A percentile compares a stretch with the other conserved stretches of the same genome.
Conservation (phyloP, 2,888 invertebrate species). For the Thera britannica region DNA sequence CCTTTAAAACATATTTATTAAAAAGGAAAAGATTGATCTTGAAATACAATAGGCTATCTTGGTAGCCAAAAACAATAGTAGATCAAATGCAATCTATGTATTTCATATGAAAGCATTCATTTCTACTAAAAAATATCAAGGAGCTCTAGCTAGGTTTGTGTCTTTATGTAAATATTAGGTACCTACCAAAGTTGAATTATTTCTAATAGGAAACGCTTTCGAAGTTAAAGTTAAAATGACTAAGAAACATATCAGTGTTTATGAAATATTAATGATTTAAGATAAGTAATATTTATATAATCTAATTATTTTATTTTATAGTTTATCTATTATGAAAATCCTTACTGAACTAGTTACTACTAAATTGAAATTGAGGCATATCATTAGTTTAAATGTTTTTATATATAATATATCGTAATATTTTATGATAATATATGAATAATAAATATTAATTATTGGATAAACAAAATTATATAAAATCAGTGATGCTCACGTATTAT, state of each 20-base stretch:
- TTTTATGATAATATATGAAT: not conserved
- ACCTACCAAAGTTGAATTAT: not conserved
- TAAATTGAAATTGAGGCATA: constrained; percentile 11
- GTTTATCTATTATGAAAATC: not conserved
- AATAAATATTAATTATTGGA: not conserved
- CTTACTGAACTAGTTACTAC: not conserved
- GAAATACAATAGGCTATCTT: not conserved
- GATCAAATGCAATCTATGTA: not conserved
- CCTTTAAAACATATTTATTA: not conserved
- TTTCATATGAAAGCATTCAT: constrained; percentile 1
- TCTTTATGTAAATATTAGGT: constrained; percentile 23
- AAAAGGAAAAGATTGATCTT: not conserved
- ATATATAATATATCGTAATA: not conserved
- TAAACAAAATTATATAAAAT: not conserved
- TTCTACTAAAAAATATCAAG: not conserved
- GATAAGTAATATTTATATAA: constrained; percentile 7
- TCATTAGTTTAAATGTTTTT: constrained; percentile 14
- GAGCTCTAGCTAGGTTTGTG: not conserved
- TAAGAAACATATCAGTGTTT: constrained; percentile 31
- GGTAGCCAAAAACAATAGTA: not conserved
- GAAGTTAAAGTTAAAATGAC: constrained; percentile 28
- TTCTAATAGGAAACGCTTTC: constrained; percentile 24
- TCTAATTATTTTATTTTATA: constrained; percentile 13
- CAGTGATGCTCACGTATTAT: not conserved
- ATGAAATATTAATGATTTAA: constrained; percentile 12